Evolutionary conservation across 2,888 invertebrate genomes (phyloP), one percentile per base, ranked within the genome.

Genomic region (Dasysyrphus albostriatus): DNA sequence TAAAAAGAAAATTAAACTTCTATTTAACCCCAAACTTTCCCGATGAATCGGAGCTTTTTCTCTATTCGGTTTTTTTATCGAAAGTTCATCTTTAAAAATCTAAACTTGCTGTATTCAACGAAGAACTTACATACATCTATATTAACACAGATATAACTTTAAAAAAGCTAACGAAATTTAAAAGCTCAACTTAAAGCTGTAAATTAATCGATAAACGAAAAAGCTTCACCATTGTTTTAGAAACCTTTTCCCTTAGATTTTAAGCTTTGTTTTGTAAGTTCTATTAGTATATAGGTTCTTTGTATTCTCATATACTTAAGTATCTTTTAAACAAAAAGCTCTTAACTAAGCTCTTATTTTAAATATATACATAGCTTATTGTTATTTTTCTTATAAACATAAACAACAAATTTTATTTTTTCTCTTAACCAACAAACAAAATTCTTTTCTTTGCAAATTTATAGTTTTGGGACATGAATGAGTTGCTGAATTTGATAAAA

Each of bases 361-460:
- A 42, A 61, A 14, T 42, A 59, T 32, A 32, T 32, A 32, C 32
- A 32, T 59, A 59, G 59, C 16, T 61, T 72, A 76, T 80, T 49
- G n/a, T n/a, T 47, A 16, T 14, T 47, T 42, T n/a, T 75, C 19
- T 47, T 70, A 37, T 70, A 37, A 63, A 59, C 51, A 83, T 7
- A 56, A 67, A 67, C 14, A 65, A 76, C 72, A 81, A 61, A 74
- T 54, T 59, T 73, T 12, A 63, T 81, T 81, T 82, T 39, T 72
- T 75, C 79, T 78, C 83, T 87, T 83, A 87, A 83, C 83, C 77
- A 87, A 78, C 73, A 78, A 84, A 82, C 83, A 78, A 83, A 83
- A 87, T 87, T 87, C 87, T 87, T 87, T 87, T 87, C 87, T 87
- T 87, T 87, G 87, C 87, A 87, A 87, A 87, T 87, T 87, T 87